Evolutionary conservation across 1,140 invertebrate species (phyloP).

Genomic region (Drosophila nikananu): DNA sequence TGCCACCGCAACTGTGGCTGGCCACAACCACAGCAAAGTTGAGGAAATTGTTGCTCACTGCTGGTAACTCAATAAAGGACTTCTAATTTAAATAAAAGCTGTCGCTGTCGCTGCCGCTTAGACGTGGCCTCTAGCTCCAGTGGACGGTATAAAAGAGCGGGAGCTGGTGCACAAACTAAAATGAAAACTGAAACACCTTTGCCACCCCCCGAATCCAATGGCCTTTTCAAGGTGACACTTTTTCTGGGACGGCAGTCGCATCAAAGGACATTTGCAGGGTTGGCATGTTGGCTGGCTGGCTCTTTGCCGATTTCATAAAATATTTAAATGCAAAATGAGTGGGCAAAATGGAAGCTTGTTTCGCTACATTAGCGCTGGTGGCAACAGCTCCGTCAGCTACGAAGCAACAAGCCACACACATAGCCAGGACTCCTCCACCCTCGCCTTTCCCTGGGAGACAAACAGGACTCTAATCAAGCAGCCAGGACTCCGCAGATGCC

Average conservation of each 20-base stretch:
- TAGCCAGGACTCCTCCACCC: not conserved
- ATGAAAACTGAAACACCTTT: conserved; percentile 19
- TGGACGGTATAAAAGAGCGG: not conserved
- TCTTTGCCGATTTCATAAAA: conserved; percentile 70
- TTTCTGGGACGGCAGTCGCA: conserved; percentile 9
- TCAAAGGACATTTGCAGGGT: conserved; percentile 15
- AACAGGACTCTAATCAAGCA: conserved; percentile 16
- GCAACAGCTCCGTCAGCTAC: conserved; percentile 1
- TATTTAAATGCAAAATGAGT: conserved; percentile 75
- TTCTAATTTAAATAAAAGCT: conserved; percentile 25
- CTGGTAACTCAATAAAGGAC: conserved; percentile 24
- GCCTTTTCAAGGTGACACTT: conserved; percentile 66
- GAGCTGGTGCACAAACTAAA: not conserved
- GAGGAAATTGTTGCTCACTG: conserved; percentile 22
- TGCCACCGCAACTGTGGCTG: conserved; percentile 14
- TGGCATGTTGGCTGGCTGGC: conserved; percentile 3
- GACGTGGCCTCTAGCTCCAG: not conserved
- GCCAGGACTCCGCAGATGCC: conserved; percentile 5
- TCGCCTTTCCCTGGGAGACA: not conserved
- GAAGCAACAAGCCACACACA: not conserved
- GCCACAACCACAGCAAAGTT: conserved; percentile 19
- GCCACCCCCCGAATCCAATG: conserved; percentile 1
- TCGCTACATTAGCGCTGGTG: conserved; percentile 47
- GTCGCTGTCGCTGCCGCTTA: not conserved
- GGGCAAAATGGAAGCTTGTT: conserved; percentile 42